Percentiles rank a stretch among this genome's conserved stretches.
Evolutionary conservation across 1,140 invertebrate species (phyloP).

Genomic region (Plodia interpunctella): DNA sequence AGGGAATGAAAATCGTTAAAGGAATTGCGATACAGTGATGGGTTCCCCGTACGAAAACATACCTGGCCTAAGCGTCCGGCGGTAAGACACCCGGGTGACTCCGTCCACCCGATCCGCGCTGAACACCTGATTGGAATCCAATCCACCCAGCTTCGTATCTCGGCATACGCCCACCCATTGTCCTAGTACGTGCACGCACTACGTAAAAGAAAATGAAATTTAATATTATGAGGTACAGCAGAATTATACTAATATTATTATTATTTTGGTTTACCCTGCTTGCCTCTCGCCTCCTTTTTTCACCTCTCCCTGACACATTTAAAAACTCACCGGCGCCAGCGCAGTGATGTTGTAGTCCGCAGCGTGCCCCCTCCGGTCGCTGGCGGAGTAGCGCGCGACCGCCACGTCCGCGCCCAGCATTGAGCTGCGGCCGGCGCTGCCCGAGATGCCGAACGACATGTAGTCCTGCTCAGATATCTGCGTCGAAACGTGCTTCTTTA

Average conservation of each 20-base stretch:
- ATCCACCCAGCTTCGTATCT: constrained; percentile 86
- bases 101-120: constrained; percentile 84
- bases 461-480: constrained; percentile 85
- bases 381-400: constrained; percentile 84
- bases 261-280: too few relatives aligned
- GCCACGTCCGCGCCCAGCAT: constrained; percentile 93
- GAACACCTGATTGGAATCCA: constrained; percentile 87
- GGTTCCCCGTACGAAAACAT: too few relatives aligned
- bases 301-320: too few relatives aligned
- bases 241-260: too few relatives aligned
- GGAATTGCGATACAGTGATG: too few relatives aligned
- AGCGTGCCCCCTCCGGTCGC: constrained; percentile 81
- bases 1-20: too few relatives aligned
- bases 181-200: constrained; percentile 91
- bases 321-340: constrained; percentile 84
- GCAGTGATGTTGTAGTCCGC: constrained; percentile 92
- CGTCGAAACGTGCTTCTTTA: too few relatives aligned
- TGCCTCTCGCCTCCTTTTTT: too few relatives aligned
- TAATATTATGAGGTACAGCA: too few relatives aligned
- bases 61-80: constrained; percentile 85
- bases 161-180: constrained; percentile 91
- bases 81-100: constrained; percentile 87
- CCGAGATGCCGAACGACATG: constrained; percentile 92
- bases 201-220: constrained; percentile 23
- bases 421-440: constrained; percentile 81